Evolutionary conservation across 2,113 vertebrate genomes (phyloP), one percentile per base, ranked within the genome.

Genomic region (Chaetodon trifascialis): DNA sequence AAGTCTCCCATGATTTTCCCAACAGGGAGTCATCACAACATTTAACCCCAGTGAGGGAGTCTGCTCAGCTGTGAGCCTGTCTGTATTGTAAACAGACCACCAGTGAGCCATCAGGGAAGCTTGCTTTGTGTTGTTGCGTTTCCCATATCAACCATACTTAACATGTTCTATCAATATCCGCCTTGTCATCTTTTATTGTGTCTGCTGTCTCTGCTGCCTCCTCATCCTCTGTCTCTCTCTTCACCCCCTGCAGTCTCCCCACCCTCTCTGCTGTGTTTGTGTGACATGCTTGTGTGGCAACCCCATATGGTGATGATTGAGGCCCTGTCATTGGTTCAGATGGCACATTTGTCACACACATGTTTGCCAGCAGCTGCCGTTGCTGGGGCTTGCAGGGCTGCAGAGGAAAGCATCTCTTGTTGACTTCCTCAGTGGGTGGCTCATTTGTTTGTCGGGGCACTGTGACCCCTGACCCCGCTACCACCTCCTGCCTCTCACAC

Each of bases 301-400:
- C 67, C 60, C 59, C 92, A 92, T 83, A 86, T 88, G 83, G 85
- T 79, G 91, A 88, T 84, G 86, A 92, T 82, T 89, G 92, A 92
- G 85, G 74, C 78, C 25, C 85, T 76, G 88, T 84, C 88, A 89
- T 84, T 86, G 89, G 80, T 75, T 91, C 88, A 80, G 86, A 89
- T 79, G 79, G 88, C 86, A 92, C 88, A 92, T 95, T 95, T 95
- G 91, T 91, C 86, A 70, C 87, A 88, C 93, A 94, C 87, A 92
- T 94, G 93, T 92, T 92, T 94, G 83, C 89, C 88, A 88, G 83
- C 66, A 66, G 85, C 76, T 66, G 72, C 83, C 87, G 93, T 94
- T 94, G 89, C 89, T 77, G 79, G 65, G 86, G 66, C 47, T 82
- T 23, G 17, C 11, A n/a, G 55, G 23, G 47, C 77, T 76, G 64